phyloP scores from a whole-genome alignment of 1,140 invertebrate species.

The Temnothorax longispinosus region DNA sequence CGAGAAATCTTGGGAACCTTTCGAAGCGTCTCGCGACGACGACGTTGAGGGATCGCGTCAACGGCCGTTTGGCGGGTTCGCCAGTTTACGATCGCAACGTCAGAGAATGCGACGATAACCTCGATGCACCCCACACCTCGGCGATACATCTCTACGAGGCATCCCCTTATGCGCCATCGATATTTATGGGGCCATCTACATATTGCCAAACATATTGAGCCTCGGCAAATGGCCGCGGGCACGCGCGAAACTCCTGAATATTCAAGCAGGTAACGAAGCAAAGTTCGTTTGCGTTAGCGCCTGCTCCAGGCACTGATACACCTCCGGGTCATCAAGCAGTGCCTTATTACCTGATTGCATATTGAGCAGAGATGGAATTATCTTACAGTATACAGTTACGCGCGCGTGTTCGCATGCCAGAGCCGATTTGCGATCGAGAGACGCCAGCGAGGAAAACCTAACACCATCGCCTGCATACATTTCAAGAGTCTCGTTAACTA shows the following conservation, averaged over 20 bases:
- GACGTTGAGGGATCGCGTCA: constrained; percentile 21
- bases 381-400: constrained; percentile 53
- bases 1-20: constrained; percentile 11
- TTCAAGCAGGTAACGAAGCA: constrained; percentile 84
- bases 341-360: constrained; percentile 77
- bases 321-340: constrained; percentile 74
- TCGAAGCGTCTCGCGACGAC: constrained; percentile 5
- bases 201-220: constrained; percentile 84
- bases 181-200: constrained; percentile 82
- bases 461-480: background rate
- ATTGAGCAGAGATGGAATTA: constrained; percentile 69
- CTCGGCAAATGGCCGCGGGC: constrained; percentile 80
- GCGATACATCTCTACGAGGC: constrained; percentile 32
- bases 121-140: background rate
- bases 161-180: constrained; percentile 71
- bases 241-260: constrained; percentile 84
- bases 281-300: constrained; percentile 80
- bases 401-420: constrained; percentile 3
- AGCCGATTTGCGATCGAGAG: constrained; percentile 18
- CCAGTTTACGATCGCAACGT: constrained; percentile 49
- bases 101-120: constrained; percentile 25
- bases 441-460: background rate
- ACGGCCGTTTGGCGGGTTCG: constrained; percentile 17
- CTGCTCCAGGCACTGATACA: constrained; percentile 71
- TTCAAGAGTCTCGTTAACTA: background rate